A percentile compares a stretch with the other conserved stretches of the same genome.
These are phyloP conservation scores for Leontocebus nigricollis DNA, from an alignment of 2,797 vertebrate genomes.

Conservation along the genomic window DNA sequence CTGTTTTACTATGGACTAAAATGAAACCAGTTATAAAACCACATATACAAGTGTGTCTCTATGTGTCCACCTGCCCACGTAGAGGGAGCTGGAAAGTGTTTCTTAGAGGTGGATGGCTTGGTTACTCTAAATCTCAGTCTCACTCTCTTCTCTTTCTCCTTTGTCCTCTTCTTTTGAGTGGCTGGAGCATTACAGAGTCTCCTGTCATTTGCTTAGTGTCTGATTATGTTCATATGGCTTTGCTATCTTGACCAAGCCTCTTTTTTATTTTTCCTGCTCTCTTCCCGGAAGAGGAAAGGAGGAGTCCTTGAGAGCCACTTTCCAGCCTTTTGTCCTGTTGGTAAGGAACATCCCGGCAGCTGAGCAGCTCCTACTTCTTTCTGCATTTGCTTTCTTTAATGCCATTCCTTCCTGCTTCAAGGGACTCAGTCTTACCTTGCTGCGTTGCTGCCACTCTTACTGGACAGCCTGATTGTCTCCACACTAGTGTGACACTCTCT, in stretches of 20 bases:
- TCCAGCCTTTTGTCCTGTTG: not conserved
- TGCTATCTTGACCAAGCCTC: not conserved
- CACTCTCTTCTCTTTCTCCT: not conserved
- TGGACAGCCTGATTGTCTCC: not conserved
- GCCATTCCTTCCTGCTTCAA: fast-evolving
- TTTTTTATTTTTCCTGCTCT: not conserved
- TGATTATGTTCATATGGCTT: not conserved
- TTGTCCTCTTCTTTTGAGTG: not conserved
- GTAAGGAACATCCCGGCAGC: not conserved
- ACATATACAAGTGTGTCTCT: not conserved
- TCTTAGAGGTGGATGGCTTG: not conserved
- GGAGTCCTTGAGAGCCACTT: not conserved
- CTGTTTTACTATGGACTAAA: conserved; percentile 55
- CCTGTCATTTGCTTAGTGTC: not conserved
- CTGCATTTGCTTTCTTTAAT: not conserved
- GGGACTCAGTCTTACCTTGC: not conserved
- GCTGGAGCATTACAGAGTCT: not conserved
- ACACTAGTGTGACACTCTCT: not conserved
- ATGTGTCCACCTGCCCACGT: not conserved
- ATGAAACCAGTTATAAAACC: conserved; percentile 48
- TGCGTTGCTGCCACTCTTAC: not conserved
- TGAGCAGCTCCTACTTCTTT: not conserved
- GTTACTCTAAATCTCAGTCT: not conserved
- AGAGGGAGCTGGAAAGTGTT: not conserved
- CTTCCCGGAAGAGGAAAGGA: not conserved